Percentiles rank a stretch among this genome's conserved stretches.
Conservation (phyloP, 2,888 invertebrate genomes). For the Saturnia pavonia region DNA sequence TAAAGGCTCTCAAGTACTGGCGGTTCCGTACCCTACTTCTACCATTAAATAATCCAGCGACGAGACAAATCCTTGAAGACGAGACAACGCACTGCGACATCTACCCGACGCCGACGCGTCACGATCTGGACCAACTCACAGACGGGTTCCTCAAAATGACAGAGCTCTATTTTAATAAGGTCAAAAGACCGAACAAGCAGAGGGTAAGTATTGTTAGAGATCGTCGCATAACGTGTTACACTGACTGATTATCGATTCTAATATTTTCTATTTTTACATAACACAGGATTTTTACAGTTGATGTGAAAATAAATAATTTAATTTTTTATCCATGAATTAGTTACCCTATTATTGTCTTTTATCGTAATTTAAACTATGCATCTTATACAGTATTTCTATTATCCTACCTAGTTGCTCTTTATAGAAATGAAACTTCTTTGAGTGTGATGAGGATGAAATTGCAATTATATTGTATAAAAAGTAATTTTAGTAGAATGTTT, state of each 20-base stretch:
- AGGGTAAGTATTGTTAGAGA: constrained; percentile 83
- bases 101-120: constrained; percentile 85
- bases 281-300: too few species aligned
- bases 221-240: background rate
- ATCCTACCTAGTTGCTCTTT: too few species aligned
- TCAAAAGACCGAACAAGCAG: constrained; percentile 90
- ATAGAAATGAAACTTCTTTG: background rate
- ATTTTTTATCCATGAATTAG: too few species aligned
- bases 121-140: constrained; percentile 84
- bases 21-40: constrained; percentile 94
- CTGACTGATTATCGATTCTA: constrained; percentile 16
- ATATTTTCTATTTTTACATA: background rate
- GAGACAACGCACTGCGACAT: constrained; percentile 90
- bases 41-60: constrained; percentile 90
- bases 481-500: too few species aligned
- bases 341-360: too few species aligned
- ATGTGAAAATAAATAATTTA: too few species aligned
- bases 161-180: constrained; percentile 94
- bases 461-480: too few species aligned
- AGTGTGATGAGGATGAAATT: background rate
- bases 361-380: too few species aligned
- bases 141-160: constrained; percentile 91
- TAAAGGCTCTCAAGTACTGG: constrained; percentile 92
- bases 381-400: too few species aligned
- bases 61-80: constrained; percentile 89